phyloP scores from a whole-genome alignment of 2,797 vertebrate genomes.

The Tapirus indicus region DNA sequence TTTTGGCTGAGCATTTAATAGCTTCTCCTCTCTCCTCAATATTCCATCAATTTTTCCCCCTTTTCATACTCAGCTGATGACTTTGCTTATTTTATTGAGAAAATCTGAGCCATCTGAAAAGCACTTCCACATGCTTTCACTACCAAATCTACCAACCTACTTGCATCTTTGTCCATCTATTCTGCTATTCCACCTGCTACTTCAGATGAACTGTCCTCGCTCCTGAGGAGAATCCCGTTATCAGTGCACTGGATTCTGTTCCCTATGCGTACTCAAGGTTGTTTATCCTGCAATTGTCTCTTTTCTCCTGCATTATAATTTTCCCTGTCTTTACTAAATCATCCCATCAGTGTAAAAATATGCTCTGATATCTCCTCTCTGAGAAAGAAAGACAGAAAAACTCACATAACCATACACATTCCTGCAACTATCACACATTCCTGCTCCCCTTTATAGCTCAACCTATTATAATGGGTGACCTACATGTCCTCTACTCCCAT shows the following conservation, averaged over 20 bases:
- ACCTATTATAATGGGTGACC: not conserved
- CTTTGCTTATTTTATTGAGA: conserved; percentile 28
- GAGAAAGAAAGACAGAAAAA: not conserved
- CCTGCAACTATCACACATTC: not conserved
- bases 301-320: not conserved
- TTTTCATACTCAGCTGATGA: not conserved
- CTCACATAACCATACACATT: not conserved
- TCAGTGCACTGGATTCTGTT: not conserved
- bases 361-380: not conserved
- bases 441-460: not conserved
- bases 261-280: not conserved
- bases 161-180: not conserved
- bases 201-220: not conserved
- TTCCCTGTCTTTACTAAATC: not conserved
- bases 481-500: not conserved
- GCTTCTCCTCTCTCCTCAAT: not conserved
- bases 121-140: not conserved
- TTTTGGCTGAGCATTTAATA: not conserved
- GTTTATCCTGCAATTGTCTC: not conserved
- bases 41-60: not conserved
- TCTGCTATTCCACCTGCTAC: not conserved
- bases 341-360: not conserved
- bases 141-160: not conserved
- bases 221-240: not conserved
- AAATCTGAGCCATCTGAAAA: not conserved